Evolutionary conservation across 2,113 vertebrate species (phyloP).

Genomic region (Rhegmatorhina hoffmannsi): DNA sequence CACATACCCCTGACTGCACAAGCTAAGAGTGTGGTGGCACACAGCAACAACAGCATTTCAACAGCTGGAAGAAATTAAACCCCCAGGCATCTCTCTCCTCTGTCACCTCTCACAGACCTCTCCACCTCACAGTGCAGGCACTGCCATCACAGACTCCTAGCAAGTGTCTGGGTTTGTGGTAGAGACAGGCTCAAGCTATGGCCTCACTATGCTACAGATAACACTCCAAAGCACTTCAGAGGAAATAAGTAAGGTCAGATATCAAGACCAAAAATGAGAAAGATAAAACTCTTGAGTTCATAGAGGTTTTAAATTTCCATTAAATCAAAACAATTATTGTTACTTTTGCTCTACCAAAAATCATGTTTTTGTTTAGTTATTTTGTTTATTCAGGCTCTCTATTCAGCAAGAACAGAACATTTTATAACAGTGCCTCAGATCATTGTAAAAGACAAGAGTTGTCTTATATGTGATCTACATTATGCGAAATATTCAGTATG

Average conservation of each 20-base stretch:
- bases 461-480: neutral
- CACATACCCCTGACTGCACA: neutral
- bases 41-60: neutral
- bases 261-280: neutral
- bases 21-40: fast-evolving
- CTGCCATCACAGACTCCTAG: neutral
- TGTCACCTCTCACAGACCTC: neutral
- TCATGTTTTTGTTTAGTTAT: neutral
- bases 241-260: neutral
- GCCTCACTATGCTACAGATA: neutral
- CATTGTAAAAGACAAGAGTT: neutral
- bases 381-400: neutral
- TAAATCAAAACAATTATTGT: neutral
- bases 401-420: neutral
- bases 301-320: neutral
- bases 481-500: neutral
- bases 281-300: neutral
- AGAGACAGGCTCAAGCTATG: neutral
- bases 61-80: neutral
- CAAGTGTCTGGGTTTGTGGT: neutral
- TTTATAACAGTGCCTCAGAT: neutral
- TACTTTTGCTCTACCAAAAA: neutral
- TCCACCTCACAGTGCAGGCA: fast-evolving
- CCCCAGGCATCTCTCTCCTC: neutral
- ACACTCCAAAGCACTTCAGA: neutral